Base-by-base conservation (phyloP, 2,113 vertebrate genomes). In the Oncorhynchus tshawytscha region DNA sequence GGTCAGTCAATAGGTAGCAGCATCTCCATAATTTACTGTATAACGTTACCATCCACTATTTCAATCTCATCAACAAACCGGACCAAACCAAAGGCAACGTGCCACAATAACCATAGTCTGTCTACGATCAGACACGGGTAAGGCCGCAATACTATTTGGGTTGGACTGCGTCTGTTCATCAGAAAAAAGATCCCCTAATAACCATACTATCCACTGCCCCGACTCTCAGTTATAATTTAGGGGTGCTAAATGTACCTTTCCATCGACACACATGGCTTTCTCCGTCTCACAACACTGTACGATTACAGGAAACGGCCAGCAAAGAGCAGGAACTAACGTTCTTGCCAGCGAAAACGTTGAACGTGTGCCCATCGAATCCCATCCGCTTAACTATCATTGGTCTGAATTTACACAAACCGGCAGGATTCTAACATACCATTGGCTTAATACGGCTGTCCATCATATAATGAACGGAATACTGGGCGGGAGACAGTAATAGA, bases 231-330 rank as follows among this genome's bases (percentile, higher is more conserved):
- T 73, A 89, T 89, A 87, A 90, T 87, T 92, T 92, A 78, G 80
- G 88, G 87, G 78, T 88, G 87, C 88, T 92, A 94, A 94, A 93
- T 92, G 91, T 94, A 94, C 93, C 93, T 94, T 93, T 91, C 87
- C 91, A 80, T 92, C 90, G 90, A 94, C 93, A 94, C 94, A 94
- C 94, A 94, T 94, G 94, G 94, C 94, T 94, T 93, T 94, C 94
- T 94, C 90, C 93, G 92, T 93, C 92, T 94, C 92, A 94, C 94
- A 94, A 94, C 93, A 94, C 93, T 91, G 92, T 91, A 89, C 91
- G 92, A 89, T 92, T 91, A 93, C 94, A 94, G 94, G 94, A 94
- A 94, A 94, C 94, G 91, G 90, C 92, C 92, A 92, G 91, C 85
- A 88, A 85, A 89, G 90, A 93, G 93, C 93, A 94, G 92, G 93